Evolutionary conservation across 2,797 vertebrate genomes (phyloP).

Genomic region (Anabas testudineus): DNA sequence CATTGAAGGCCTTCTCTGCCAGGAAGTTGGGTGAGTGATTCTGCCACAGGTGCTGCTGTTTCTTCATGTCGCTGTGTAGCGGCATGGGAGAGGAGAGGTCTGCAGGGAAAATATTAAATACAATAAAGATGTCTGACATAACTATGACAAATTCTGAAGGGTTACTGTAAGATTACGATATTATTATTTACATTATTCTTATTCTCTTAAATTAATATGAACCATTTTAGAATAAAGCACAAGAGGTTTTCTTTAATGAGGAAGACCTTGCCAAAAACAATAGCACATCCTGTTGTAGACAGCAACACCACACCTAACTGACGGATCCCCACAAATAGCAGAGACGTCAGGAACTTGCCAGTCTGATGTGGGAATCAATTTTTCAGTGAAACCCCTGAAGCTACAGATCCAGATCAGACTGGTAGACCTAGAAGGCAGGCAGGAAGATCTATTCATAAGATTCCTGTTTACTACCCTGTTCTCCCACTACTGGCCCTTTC

Average conservation of each 20-base stretch:
- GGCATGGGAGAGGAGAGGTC: constrained; percentile 87
- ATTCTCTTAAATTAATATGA: constrained; percentile 28
- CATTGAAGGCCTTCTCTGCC: constrained; percentile 92
- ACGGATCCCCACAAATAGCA: constrained; percentile 50
- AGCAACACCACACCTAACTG: constrained; percentile 42
- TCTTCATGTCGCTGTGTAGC: constrained; percentile 87
- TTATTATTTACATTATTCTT: constrained; percentile 6
- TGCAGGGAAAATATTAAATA: constrained; percentile 53
- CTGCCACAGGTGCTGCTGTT: constrained; percentile 92
- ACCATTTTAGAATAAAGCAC: constrained; percentile 39
- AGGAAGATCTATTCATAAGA: constrained; percentile 46
- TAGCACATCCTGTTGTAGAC: constrained; percentile 26
- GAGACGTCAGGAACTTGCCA: constrained; percentile 53
- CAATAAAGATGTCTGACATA: not conserved
- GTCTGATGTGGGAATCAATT: constrained; percentile 54
- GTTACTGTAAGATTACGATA: not conserved
- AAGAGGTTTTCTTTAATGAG: constrained; percentile 17
- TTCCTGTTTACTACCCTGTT: constrained; percentile 41
- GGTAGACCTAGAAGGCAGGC: constrained; percentile 39
- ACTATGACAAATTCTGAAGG: not conserved
- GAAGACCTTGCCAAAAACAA: constrained; percentile 28
- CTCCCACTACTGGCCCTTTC: not conserved
- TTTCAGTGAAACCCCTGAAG: constrained; percentile 49
- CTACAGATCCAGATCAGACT: constrained; percentile 60
- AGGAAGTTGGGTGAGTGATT: constrained; percentile 89